These are phyloP conservation scores for Nomada ruficornis DNA, from an alignment of 2,888 invertebrate species.

Conservation along the genomic window DNA sequence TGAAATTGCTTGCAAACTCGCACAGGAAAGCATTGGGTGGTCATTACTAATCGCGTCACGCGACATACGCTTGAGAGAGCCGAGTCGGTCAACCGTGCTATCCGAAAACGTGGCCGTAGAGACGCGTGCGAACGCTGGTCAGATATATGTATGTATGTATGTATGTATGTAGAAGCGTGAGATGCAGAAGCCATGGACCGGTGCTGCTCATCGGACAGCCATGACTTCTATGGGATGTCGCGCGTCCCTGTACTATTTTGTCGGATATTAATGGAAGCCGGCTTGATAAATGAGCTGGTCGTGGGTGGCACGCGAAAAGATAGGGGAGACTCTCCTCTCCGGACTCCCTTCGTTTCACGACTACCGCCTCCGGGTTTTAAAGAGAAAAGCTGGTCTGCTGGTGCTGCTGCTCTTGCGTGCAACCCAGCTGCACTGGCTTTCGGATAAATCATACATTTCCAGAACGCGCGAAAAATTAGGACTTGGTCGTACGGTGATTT, in stretches of 20 bases:
- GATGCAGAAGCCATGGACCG: slow-evolving; percentile 14
- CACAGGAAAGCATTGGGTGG: slow-evolving; percentile 10
- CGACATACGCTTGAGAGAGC: slow-evolving; percentile 29
- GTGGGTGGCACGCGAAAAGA: slow-evolving; percentile 72
- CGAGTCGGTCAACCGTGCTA: slow-evolving; percentile 38
- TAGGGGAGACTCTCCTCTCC: slow-evolving; percentile 57
- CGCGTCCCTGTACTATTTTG: slow-evolving; percentile 75
- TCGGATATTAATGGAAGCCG: slow-evolving; percentile 77
- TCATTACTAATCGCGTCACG: slow-evolving; percentile 51
- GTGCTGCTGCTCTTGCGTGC: not conserved
- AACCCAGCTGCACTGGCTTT: not conserved
- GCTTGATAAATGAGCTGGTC: slow-evolving; percentile 76
- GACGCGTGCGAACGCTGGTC: not conserved
- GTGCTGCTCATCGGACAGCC: slow-evolving; percentile 50
- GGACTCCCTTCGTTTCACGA: slow-evolving; percentile 47
- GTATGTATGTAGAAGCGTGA: not conserved
- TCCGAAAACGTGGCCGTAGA: slow-evolving; percentile 40
- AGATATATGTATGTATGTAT: not conserved
- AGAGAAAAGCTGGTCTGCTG: slow-evolving; percentile 65
- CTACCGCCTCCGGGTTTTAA: slow-evolving; percentile 65
- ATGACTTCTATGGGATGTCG: slow-evolving; percentile 75
- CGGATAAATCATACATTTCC: slow-evolving; percentile 22
- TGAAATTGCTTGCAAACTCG: slow-evolving; percentile 17
- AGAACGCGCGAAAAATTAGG: not conserved
- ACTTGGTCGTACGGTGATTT: not conserved